Percentiles rank a stretch among this genome's conserved stretches.
phyloP scores from a whole-genome alignment of 2,797 vertebrate genomes.

The Hydrophis major region DNA sequence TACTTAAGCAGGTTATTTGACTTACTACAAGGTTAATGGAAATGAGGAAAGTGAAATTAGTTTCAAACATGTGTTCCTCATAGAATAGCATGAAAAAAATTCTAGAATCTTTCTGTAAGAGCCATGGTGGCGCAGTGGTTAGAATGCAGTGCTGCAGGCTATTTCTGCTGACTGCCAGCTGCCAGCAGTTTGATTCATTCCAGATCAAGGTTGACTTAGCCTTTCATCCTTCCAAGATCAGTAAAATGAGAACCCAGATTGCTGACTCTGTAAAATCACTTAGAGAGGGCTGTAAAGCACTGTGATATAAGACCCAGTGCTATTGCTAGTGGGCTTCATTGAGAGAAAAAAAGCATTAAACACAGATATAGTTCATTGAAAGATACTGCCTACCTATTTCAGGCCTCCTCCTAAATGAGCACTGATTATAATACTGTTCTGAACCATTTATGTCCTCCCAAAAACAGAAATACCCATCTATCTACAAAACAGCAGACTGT shows the following conservation, averaged over 20 bases:
- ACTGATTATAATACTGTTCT: background rate
- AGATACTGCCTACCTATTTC: background rate
- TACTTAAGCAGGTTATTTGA: background rate
- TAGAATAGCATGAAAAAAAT: background rate
- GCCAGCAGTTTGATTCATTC: too few species aligned
- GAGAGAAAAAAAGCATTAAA: background rate
- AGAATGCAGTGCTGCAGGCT: too few species aligned
- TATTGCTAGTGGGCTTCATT: background rate
- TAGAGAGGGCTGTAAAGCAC: too few species aligned
- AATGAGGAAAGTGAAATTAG: background rate
- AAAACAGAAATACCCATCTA: background rate
- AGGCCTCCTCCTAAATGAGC: background rate
- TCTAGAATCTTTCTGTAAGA: background rate
- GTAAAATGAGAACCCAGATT: too few species aligned
- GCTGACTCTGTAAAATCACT: too few species aligned
- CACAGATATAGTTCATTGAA: background rate
- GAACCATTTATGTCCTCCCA: background rate
- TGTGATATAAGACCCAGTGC: too few species aligned
- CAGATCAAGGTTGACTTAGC: too few species aligned
- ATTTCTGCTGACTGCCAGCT: too few species aligned
- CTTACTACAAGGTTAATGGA: background rate
- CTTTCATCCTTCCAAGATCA: too few species aligned
- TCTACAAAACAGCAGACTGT: background rate
- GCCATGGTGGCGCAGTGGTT: too few species aligned
- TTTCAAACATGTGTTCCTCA: background rate